Conservation (phyloP, 2,888 invertebrate genomes). For the Craniophora ligustri region DNA sequence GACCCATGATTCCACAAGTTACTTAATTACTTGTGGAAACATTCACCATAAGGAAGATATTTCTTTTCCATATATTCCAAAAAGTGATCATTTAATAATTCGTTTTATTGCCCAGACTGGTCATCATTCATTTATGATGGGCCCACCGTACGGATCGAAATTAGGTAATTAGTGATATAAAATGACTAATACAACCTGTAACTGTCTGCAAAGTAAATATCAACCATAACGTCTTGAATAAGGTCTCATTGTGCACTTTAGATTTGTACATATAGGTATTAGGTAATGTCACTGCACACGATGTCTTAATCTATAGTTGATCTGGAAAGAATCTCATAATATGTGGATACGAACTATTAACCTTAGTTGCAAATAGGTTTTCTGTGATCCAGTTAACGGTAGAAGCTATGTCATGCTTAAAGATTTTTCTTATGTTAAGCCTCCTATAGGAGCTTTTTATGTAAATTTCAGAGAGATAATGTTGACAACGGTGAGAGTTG, state of each 20-base stretch:
- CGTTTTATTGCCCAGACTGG: slow-evolving; percentile 11
- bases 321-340: too few relatives aligned
- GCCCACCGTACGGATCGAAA: slow-evolving; percentile 7
- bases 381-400: too few relatives aligned
- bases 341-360: too few relatives aligned
- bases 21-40: slow-evolving; percentile 23
- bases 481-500: not conserved
- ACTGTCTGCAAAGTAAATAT: not conserved
- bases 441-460: too few relatives aligned
- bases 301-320: too few relatives aligned
- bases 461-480: too few relatives aligned
- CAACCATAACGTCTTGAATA: not conserved
- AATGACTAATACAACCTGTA: not conserved
- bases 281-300: too few relatives aligned
- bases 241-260: not conserved
- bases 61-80: slow-evolving; percentile 23
- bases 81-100: slow-evolving; percentile 29
- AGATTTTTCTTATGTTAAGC: too few relatives aligned
- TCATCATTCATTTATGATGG: slow-evolving; percentile 25
- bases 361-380: too few relatives aligned
- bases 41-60: slow-evolving; percentile 26
- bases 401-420: too few relatives aligned
- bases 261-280: not conserved
- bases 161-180: not conserved
- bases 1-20: too few relatives aligned